Evolutionary conservation across 23 tunicate genomes (phyloP).

Genomic region (Halocynthia aurantium): DNA sequence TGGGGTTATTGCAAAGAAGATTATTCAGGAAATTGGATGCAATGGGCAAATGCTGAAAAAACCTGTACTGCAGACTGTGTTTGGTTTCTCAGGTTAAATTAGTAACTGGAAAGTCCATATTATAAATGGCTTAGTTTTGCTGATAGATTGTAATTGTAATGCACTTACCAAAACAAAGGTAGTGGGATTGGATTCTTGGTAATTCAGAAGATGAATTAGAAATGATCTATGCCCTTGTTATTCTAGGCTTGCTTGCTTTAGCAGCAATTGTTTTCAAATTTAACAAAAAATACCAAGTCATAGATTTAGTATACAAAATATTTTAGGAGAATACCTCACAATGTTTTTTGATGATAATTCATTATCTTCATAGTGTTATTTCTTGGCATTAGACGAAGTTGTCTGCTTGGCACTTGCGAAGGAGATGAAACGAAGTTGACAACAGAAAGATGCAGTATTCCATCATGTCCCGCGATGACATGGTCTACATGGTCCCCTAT

Average conservation of each 20-base stretch:
- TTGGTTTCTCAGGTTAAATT: not conserved
- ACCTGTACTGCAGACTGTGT: constrained; percentile 22
- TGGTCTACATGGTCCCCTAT: constrained; percentile 13
- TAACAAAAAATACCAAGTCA: too few relatives aligned
- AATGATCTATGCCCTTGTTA: too few relatives aligned
- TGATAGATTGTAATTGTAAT: too few relatives aligned
- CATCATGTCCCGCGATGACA: not conserved
- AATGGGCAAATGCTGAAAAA: constrained; percentile 4
- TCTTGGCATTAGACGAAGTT: not conserved
- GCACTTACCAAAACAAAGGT: too few relatives aligned
- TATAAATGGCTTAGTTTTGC: too few relatives aligned
- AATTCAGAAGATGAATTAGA: too few relatives aligned
- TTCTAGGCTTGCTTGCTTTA: too few relatives aligned
- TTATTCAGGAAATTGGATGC: constrained; percentile 11
- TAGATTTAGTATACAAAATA: too few relatives aligned
- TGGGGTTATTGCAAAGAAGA: constrained; percentile 20
- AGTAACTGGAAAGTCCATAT: too few relatives aligned
- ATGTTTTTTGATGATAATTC: not conserved
- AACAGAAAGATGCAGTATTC: constrained; percentile 5
- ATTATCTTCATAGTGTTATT: not conserved
- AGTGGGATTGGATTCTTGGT: too few relatives aligned
- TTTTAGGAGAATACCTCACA: too few relatives aligned
- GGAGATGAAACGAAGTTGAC: constrained; percentile 2
- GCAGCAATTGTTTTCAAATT: too few relatives aligned
- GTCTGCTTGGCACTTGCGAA: constrained; percentile 8